Evolutionary conservation across 1,140 invertebrate genomes (phyloP).

Genomic region (Drosophila sucinea): DNA sequence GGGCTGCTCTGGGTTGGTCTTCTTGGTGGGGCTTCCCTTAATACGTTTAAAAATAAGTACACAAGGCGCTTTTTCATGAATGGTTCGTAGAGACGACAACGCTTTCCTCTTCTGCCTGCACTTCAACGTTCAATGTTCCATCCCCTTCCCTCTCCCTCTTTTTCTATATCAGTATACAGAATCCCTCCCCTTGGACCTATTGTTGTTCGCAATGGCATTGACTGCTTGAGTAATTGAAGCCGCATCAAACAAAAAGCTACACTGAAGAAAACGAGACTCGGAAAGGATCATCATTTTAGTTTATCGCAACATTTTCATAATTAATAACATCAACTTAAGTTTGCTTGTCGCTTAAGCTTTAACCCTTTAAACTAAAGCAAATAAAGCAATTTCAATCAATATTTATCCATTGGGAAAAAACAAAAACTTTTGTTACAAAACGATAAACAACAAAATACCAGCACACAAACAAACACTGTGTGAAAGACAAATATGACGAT

Average conservation of each 20-base stretch:
- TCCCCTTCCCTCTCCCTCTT: neutral
- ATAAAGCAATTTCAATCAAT: slow-evolving; percentile 37
- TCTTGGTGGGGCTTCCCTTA: slow-evolving; percentile 60
- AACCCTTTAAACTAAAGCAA: neutral
- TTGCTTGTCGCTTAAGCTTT: neutral
- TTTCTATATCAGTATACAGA: neutral
- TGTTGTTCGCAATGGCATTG: slow-evolving; percentile 52
- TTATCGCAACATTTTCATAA: too few species aligned
- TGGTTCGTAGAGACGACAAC: slow-evolving; percentile 17
- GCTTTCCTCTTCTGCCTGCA: slow-evolving; percentile 24
- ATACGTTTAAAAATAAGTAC: slow-evolving; percentile 78
- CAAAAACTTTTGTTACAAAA: slow-evolving; percentile 49
- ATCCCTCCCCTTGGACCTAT: neutral
- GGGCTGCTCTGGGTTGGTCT: slow-evolving; percentile 6
- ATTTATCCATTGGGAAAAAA: slow-evolving; percentile 49
- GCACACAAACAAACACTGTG: slow-evolving; percentile 15
- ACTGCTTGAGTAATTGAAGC: slow-evolving; percentile 72
- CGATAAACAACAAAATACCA: slow-evolving; percentile 48
- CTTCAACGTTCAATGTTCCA: slow-evolving; percentile 67
- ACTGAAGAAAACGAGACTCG: slow-evolving; percentile 1
- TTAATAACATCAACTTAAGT: too few species aligned
- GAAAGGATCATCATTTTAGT: too few species aligned
- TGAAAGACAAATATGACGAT: slow-evolving; percentile 34
- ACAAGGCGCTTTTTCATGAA: slow-evolving; percentile 45
- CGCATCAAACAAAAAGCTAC: slow-evolving; percentile 42